Evolutionary conservation across 2,888 invertebrate species (phyloP), one percentile per base, ranked within the genome.

Genomic region (Drosophila antonietae): DNA sequence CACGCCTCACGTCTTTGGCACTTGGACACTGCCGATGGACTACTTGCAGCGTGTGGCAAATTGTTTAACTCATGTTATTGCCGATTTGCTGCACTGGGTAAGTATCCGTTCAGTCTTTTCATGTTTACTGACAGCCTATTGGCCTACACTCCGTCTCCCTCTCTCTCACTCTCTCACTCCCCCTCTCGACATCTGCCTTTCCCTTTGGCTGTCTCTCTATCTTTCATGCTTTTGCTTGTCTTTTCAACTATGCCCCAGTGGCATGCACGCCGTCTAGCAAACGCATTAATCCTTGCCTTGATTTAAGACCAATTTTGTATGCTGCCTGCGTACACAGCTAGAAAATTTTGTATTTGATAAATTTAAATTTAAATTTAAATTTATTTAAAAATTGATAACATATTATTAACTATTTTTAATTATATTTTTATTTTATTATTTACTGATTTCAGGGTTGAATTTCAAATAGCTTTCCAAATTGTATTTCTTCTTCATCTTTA

Each of bases 21-120:
- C 94, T 6, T 95, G 93, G 77, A 95, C 95, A 0, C 96, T 96
- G 85, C 94, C 95, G 78, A 96, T 96, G 96, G 94, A 94, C 56
- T 93, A 96, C 41, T 73, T 94, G 20, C 94, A 96, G 82, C 92
- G 94, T 76, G 91, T 94, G 0, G 67, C 94, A 46, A 96, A 96
- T 90, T 94, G 95, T 0, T 93, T 94, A 23, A 95, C 94, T 93
- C 94, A 95, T 84, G 81, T 94, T 53, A 93, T 94, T 1, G 93
- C 95, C 8, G 92, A 94, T 69, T 83, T 94, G 1, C 93, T 95
- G 90, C 95, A 96, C 83, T 68, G 49, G 56, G 52, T 60, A 18
- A 66, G 64, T 58, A 68, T 67, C 53, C 23, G 12, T 28, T 28
- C 7, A 23, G 39, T 53, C 60, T 10, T 44, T 35, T 43, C 39